Evolutionary conservation across 2,888 invertebrate genomes (phyloP), one percentile per base, ranked within the genome.

Genomic region (Hypomecis punctinalis): DNA sequence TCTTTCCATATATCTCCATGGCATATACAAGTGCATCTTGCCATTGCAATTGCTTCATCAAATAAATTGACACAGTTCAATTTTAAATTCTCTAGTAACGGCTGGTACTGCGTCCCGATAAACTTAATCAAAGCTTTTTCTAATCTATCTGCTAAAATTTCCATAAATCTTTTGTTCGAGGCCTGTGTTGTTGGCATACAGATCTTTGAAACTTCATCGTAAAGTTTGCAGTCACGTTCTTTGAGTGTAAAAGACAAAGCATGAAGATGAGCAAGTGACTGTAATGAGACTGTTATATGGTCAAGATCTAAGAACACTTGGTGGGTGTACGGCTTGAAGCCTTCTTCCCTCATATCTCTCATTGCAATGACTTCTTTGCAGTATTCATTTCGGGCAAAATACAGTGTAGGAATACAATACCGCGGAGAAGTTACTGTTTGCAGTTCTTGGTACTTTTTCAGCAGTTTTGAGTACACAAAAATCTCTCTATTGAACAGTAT

Each of bases 1-100:
- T 91, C 92, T 72, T 91, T 92, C 93, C 93, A 93, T 43, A 91
- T 85, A 76, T 93, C 93, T 36, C 91, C 91, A 74, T 93, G 93
- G 67, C 91, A 89, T 58, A 93, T 75, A 65, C 89, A 90, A 13
- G 79, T 77, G 45, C 74, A 76, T 48, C 77, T 72, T 4, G 80
- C 84, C 23, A 75, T 74, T 23, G 71, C 68, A 23, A 75, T 67
- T 0, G 81, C 75, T 2, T 72, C 71, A 59, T 83, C 80, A 64
- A 86, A 82, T 68, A 77, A 74, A 46, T 69, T 72, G 1, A 57
- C 72, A 75, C 84, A 89, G 51, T 88, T 79, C 1, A 72, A 55
- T 68, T 76, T 81, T 5, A 91, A 71, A 5, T 68, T 68, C 9
- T 81, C 67, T 37, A 92, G 75, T 7, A 88, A 45, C n/a, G 72